phyloP scores from a whole-genome alignment of 2,113 vertebrate genomes.

The Nyctereutes procyonoides region DNA sequence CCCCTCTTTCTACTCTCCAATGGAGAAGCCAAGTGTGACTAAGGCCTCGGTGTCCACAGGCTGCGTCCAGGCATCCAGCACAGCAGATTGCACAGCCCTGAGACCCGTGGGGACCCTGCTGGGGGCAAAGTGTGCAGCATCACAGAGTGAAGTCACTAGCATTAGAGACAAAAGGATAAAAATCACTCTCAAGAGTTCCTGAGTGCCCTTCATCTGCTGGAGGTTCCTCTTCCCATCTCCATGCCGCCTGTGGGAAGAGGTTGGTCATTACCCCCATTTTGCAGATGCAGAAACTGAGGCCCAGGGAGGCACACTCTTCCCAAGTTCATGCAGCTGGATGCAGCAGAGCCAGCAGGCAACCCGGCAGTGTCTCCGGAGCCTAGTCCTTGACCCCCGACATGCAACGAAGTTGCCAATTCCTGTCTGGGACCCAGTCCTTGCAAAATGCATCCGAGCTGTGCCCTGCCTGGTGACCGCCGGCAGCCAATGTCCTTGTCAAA shows the following conservation, averaged over 20 bases:
- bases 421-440: not conserved
- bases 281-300: not conserved
- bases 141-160: fast-evolving
- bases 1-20: too few species aligned
- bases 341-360: not conserved
- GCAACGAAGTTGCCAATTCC: not conserved
- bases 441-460: fast-evolving
- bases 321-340: fast-evolving
- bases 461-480: fast-evolving
- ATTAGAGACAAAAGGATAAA: not conserved
- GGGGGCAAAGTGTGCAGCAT: not conserved
- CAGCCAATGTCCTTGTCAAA: not conserved
- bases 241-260: fast-evolving
- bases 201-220: not conserved
- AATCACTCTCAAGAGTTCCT: not conserved
- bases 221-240: not conserved
- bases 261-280: not conserved
- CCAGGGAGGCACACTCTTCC: not conserved
- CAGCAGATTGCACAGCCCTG: fast-evolving
- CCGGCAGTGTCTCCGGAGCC: not conserved
- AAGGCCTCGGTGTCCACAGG: fast-evolving
- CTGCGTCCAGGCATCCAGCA: fast-evolving
- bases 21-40: not conserved
- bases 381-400: fast-evolving
- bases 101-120: not conserved